phyloP scores from a whole-genome alignment of 2,888 invertebrate species.

The Netelia melanura region DNA sequence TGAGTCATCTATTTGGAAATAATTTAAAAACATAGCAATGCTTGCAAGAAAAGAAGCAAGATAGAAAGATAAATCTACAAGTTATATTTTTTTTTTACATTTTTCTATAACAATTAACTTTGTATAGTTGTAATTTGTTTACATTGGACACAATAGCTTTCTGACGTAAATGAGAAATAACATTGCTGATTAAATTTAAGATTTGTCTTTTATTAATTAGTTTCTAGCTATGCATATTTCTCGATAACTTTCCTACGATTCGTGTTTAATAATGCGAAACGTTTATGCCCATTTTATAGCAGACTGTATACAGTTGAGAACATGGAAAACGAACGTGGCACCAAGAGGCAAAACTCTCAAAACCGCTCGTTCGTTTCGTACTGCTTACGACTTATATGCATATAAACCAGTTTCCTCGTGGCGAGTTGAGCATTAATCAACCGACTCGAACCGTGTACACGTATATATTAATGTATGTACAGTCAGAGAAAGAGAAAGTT shows the following conservation, averaged over 20 bases:
- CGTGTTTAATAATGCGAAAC: not conserved
- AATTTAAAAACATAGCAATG: no score
- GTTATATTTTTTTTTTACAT: no score
- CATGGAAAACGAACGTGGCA: not conserved
- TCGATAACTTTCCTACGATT: not conserved
- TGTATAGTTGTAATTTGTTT: no score
- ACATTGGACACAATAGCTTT: no score
- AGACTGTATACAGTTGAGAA: slow-evolving; percentile 3
- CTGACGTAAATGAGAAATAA: no score
- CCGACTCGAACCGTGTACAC: slow-evolving; percentile 11
- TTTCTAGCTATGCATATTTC: not conserved
- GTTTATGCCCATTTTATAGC: slow-evolving; percentile 2
- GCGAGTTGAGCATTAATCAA: slow-evolving; percentile 46
- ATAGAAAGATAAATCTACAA: no score
- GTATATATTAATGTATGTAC: not conserved
- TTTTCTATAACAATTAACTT: no score
- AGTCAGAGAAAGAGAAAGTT: slow-evolving; percentile 35
- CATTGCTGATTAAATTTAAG: no score
- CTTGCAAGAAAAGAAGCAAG: no score
- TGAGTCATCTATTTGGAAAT: no score
- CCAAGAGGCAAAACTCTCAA: not conserved
- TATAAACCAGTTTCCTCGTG: not conserved
- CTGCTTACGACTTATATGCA: slow-evolving; percentile 4
- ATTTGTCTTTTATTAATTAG: no score
- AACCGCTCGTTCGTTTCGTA: slow-evolving; percentile 2